These are phyloP conservation scores for Pampus argenteus DNA, from an alignment of 2,797 vertebrate genomes.

Conservation along the genomic window DNA sequence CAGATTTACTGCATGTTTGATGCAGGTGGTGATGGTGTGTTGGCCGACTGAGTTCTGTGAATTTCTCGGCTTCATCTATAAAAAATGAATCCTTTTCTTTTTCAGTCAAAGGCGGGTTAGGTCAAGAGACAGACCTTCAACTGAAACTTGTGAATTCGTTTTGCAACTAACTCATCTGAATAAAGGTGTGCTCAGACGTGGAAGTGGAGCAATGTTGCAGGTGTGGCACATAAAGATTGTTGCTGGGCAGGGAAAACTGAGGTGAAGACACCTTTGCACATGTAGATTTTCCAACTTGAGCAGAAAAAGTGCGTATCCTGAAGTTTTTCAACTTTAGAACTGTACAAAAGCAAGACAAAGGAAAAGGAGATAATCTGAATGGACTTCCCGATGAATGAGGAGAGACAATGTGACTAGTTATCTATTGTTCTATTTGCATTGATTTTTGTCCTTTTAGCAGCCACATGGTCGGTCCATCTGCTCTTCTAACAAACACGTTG, in stretches of 20 bases:
- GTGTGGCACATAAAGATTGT: background rate
- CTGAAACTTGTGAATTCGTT: background rate
- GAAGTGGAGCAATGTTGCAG: background rate
- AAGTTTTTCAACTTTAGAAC: background rate
- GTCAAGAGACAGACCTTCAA: background rate
- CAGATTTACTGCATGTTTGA: slow-evolving; percentile 30
- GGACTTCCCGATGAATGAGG: no score
- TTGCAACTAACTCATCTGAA: background rate
- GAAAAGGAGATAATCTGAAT: background rate
- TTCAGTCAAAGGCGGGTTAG: background rate
- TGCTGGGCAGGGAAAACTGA: no score
- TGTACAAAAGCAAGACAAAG: background rate
- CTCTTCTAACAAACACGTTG: background rate
- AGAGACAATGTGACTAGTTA: no score
- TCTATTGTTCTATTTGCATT: background rate
- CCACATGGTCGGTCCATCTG: background rate
- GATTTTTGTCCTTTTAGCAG: background rate
- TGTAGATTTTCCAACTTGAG: background rate
- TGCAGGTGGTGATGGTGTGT: slow-evolving; percentile 8
- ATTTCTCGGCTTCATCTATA: background rate
- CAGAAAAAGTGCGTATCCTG: background rate
- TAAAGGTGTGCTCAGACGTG: background rate
- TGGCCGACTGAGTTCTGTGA: slow-evolving; percentile 7
- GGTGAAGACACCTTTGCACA: no score
- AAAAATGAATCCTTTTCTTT: background rate